phyloP scores from a whole-genome alignment of 2,113 vertebrate species.

The Dasyprocta punctata region DNA sequence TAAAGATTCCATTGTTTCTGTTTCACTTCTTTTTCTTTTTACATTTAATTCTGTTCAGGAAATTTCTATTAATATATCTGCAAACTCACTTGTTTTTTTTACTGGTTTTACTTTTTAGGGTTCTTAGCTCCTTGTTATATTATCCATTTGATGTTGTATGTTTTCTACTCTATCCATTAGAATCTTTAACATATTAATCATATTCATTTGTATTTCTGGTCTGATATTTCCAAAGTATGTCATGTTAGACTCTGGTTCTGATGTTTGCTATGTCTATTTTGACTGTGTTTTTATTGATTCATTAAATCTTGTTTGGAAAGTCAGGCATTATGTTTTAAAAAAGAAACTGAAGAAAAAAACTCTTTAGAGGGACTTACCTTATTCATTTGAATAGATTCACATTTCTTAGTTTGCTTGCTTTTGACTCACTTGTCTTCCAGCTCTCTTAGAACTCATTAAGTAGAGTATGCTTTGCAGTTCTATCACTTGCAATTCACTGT shows the following conservation, averaged over 20 bases:
- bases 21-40: not conserved
- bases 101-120: not conserved
- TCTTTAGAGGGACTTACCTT: not conserved
- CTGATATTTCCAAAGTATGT: not conserved
- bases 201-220: not conserved
- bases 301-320: not conserved
- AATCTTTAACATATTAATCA: not conserved
- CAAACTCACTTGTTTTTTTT: not conserved
- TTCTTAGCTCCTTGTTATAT: not conserved
- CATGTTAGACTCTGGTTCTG: not conserved
- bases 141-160: not conserved
- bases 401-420: not conserved
- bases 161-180: not conserved
- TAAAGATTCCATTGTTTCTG: not conserved
- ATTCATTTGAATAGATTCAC: not conserved
- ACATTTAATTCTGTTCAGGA: fast-evolving
- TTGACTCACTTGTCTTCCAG: not conserved
- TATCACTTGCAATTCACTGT: not conserved
- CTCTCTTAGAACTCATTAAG: not conserved
- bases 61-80: not conserved
- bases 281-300: not conserved
- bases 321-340: not conserved
- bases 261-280: not conserved
- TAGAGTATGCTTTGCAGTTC: not conserved
- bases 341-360: not conserved